Evolutionary conservation across 2,113 vertebrate species (phyloP).

Genomic region (Actenoides lindsayi): DNA sequence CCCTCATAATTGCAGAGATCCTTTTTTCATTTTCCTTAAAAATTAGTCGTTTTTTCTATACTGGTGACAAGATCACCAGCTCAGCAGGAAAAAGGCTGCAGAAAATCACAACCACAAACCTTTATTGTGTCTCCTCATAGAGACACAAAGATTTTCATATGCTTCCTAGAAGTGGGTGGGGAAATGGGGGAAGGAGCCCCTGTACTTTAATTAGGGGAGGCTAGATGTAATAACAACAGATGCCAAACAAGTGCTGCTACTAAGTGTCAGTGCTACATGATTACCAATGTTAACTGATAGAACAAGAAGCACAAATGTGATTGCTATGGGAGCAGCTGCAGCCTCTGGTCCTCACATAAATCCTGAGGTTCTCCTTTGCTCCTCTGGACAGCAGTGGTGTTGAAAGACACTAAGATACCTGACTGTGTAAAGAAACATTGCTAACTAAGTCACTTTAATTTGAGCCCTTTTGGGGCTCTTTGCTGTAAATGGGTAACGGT

Average conservation of each 20-base stretch:
- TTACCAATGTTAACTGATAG: neutral
- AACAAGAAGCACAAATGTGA: neutral
- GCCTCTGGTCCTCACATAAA: neutral
- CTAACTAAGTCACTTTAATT: neutral
- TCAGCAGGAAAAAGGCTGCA: slow-evolving; percentile 49
- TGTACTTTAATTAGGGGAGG: neutral
- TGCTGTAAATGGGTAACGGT: neutral
- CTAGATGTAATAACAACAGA: neutral
- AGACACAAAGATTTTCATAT: slow-evolving; percentile 25
- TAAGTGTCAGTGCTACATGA: neutral
- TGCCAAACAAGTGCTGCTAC: slow-evolving; percentile 3
- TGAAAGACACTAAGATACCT: neutral
- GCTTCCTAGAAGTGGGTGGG: neutral
- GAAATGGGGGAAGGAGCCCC: neutral
- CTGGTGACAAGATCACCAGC: slow-evolving; percentile 63
- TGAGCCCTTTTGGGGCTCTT: neutral
- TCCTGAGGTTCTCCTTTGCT: neutral
- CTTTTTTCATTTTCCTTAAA: slow-evolving; percentile 72
- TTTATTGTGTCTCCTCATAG: slow-evolving; percentile 32
- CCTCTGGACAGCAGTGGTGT: neutral
- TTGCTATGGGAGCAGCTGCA: neutral
- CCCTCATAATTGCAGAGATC: slow-evolving; percentile 69
- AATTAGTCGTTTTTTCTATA: slow-evolving; percentile 38
- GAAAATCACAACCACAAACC: slow-evolving; percentile 29
- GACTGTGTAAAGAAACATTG: neutral